A percentile compares a stretch with the other conserved stretches of the same genome.
Conservation (phyloP, 2,888 invertebrate species). For the Artemia sinica region DNA sequence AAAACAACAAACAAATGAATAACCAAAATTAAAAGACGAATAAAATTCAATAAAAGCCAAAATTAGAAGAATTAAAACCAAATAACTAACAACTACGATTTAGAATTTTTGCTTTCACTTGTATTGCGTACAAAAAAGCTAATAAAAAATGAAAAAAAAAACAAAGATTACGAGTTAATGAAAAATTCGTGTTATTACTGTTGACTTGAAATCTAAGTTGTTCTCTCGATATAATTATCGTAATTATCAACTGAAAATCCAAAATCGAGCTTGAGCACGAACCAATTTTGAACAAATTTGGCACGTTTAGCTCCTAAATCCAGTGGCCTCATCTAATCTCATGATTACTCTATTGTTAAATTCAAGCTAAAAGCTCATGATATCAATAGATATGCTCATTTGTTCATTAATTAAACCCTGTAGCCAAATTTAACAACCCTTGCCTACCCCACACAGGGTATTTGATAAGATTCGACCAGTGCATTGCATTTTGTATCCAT, state of each 20-base stretch:
- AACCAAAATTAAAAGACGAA: too few relatives aligned
- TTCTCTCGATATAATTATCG: too few relatives aligned
- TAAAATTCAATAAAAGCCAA: too few relatives aligned
- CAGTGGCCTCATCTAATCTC: background rate
- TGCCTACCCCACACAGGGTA: conserved; percentile 1
- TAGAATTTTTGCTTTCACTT: too few relatives aligned
- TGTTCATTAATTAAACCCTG: conserved; percentile 13
- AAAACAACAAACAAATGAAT: too few relatives aligned
- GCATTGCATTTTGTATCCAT: background rate
- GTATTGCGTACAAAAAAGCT: too few relatives aligned
- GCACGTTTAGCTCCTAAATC: background rate
- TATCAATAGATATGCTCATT: background rate
- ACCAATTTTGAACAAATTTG: background rate
- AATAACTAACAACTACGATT: too few relatives aligned
- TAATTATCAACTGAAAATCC: conserved; percentile 15
- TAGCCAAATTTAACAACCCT: background rate
- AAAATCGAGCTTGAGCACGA: background rate
- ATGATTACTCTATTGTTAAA: background rate
- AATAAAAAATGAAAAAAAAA: too few relatives aligned
- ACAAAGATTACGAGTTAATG: too few relatives aligned
- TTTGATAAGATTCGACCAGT: conserved; percentile 10
- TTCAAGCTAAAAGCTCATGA: background rate
- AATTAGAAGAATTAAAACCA: too few relatives aligned
- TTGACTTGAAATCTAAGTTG: too few relatives aligned
- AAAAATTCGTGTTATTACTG: too few relatives aligned